These are phyloP conservation scores for Actias luna DNA, from an alignment of 2,888 invertebrate genomes.

Conservation along the genomic window DNA sequence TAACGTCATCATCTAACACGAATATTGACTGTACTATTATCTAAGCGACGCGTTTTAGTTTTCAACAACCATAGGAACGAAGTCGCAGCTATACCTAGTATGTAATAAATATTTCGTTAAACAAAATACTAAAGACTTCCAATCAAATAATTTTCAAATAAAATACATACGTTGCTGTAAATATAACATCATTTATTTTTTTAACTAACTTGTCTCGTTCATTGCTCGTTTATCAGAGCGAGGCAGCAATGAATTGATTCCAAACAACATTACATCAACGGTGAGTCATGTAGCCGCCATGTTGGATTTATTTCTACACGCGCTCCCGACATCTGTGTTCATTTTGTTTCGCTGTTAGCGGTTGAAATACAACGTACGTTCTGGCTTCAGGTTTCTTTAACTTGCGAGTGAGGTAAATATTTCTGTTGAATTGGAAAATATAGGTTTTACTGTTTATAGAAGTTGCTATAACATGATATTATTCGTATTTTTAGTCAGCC, in stretches of 20 bases:
- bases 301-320: slow-evolving; percentile 42
- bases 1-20: too few species aligned
- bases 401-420: not conserved
- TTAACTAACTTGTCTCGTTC: slow-evolving; percentile 12
- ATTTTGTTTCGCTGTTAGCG: slow-evolving; percentile 4
- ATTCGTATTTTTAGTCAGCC: not conserved
- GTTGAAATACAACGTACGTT: slow-evolving; percentile 16
- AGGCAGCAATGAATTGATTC: slow-evolving; percentile 52
- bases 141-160: not conserved
- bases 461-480: not conserved
- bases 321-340: slow-evolving; percentile 9
- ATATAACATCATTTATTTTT: not conserved
- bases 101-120: too few species aligned
- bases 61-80: too few species aligned
- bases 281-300: slow-evolving; percentile 37
- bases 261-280: slow-evolving; percentile 46
- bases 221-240: slow-evolving; percentile 37
- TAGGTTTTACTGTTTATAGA: not conserved
- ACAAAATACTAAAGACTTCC: too few species aligned
- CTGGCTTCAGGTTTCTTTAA: slow-evolving; percentile 1
- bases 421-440: not conserved
- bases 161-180: not conserved
- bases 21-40: too few species aligned
- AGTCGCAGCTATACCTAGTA: too few species aligned
- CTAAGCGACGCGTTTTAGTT: too few species aligned